Evolutionary conservation across 2,888 invertebrate species (phyloP).

Genomic region (Elegia similella): DNA sequence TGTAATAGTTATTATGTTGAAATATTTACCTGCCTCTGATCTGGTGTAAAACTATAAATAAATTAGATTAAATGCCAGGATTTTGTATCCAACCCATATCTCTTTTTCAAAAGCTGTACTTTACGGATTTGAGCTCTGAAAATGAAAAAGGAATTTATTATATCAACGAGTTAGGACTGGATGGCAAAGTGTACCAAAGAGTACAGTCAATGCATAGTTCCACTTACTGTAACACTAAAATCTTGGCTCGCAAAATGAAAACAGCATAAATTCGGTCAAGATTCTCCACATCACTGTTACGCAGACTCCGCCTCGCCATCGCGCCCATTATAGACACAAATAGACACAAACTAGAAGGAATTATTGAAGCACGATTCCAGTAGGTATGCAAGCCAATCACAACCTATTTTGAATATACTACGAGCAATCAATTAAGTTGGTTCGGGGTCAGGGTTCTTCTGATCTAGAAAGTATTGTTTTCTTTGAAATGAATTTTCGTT

Average conservation of each 20-base stretch:
- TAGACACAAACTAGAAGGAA: neutral
- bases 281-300: neutral
- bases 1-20: too few relatives aligned
- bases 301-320: slow-evolving; percentile 1
- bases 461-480: too few relatives aligned
- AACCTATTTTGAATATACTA: too few relatives aligned
- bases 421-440: too few relatives aligned
- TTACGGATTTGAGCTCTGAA: neutral
- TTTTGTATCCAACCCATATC: neutral
- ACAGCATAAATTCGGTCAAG: neutral
- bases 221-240: slow-evolving; percentile 6
- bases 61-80: neutral
- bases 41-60: neutral
- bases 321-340: too few relatives aligned
- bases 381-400: too few relatives aligned
- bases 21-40: too few relatives aligned
- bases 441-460: too few relatives aligned
- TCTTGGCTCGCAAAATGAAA: neutral
- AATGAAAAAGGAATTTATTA: neutral
- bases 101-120: neutral
- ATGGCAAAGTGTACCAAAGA: neutral
- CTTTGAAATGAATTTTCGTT: too few relatives aligned
- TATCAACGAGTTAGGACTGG: neutral
- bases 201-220: neutral
- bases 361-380: too few relatives aligned